A percentile compares a stretch with the other conserved stretches of the same genome.
Evolutionary conservation across 2,113 vertebrate species (phyloP).

Genomic region (Lutjanus erythropterus): DNA sequence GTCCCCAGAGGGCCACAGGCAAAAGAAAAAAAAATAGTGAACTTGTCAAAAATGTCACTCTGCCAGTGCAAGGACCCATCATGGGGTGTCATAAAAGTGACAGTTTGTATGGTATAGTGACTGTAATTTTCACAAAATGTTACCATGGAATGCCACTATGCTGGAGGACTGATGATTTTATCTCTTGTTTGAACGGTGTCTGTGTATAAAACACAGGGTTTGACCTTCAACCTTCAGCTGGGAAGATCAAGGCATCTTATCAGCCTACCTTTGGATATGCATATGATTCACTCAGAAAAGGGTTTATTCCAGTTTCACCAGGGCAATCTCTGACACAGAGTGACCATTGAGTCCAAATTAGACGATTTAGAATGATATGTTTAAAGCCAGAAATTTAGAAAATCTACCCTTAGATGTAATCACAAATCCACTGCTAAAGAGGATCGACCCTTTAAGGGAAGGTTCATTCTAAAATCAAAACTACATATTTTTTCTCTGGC

Average conservation of each 20-base stretch:
- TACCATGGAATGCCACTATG: background rate
- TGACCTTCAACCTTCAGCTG: background rate
- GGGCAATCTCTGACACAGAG: background rate
- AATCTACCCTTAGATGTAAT: background rate
- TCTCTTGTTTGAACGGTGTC: slow-evolving; percentile 14
- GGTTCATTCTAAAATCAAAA: too few species aligned
- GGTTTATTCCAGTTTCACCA: background rate
- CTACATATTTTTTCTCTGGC: too few species aligned
- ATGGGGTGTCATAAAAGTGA: background rate
- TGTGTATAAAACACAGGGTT: background rate
- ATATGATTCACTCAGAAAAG: background rate
- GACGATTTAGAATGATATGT: background rate
- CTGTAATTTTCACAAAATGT: background rate
- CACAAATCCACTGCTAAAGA: background rate
- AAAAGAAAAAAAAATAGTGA: too few species aligned
- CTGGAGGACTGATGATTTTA: slow-evolving; percentile 8
- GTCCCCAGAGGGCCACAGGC: background rate
- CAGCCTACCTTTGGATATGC: background rate
- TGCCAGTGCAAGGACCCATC: background rate
- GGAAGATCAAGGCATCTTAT: slow-evolving; percentile 23
- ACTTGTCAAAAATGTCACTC: slow-evolving; percentile 5
- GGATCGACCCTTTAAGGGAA: background rate
- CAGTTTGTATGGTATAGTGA: background rate
- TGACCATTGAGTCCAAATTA: background rate
- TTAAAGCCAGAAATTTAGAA: background rate